Base-by-base conservation (phyloP, 2,797 vertebrate species). In the Macroramphosus scolopax region DNA sequence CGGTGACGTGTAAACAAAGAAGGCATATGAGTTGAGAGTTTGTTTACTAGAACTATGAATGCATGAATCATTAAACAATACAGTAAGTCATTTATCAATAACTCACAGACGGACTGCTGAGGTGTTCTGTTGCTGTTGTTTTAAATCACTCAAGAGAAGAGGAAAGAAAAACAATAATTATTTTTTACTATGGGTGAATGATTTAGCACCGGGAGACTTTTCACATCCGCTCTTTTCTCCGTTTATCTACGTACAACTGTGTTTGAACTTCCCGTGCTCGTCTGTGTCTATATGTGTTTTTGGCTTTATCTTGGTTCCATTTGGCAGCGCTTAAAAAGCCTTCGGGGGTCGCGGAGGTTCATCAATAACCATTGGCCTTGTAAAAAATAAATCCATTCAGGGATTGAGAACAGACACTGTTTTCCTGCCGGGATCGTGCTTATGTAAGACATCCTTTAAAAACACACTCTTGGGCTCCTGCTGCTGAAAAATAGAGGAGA, bases 311-410 rank as follows among this genome's bases (percentile, higher is more conserved):
- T 1, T 41, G 15, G 24, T 46, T 73, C 63, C 51, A 65, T 64
- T 67, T 77, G 50, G 68, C 38, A 39, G 32, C 26, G 43, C 62
- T 58, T 68, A 34, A 70, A 70, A 68, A 59, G 28, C 63, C 33
- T 31, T 56, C 22, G 45, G 57, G 39, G 5, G 5, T 63, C 36
- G 36, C 43, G 68, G 40, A 14, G 46, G 36, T 68, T 77, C 40
- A 69, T 80, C 72, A 78, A 71, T 71, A 76, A 65, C 51, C 37
- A 58, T 51, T 50, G 60, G 60, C 60, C 63, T 75, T 65, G 67
- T 78, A 33, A 79, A 80, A 78, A 56, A 28, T 67, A 53, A 51
- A 81, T 76, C 70, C 16, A 51, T 55, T 69, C 52, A 64, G 53
- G 39, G 51, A 50, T 68, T 33, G 29, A 70, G 60, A 70, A 64